These are phyloP conservation scores for Chloroceryle aenea DNA, from an alignment of 2,113 vertebrate genomes.

Conservation along the genomic window DNA sequence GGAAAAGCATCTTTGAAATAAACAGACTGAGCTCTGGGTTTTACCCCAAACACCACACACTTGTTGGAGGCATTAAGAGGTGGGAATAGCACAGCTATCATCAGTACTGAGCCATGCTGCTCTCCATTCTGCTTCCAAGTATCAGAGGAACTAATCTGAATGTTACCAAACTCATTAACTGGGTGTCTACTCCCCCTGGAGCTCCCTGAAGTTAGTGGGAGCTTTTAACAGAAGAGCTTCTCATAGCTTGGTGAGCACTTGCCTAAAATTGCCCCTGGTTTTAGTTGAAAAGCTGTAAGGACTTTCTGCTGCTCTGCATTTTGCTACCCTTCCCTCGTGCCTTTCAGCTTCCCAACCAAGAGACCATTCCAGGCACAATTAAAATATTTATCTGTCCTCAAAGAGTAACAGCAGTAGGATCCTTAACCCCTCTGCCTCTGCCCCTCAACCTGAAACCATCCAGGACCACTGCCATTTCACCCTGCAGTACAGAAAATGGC, in stretches of 20 bases:
- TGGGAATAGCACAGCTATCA: neutral
- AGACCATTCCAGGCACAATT: neutral
- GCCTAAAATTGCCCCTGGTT: neutral
- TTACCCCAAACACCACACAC: neutral
- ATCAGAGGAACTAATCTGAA: neutral
- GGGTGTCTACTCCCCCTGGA: neutral
- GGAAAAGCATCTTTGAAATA: neutral
- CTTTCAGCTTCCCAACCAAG: neutral
- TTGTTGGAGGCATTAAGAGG: neutral
- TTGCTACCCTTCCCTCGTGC: neutral
- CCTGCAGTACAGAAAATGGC: neutral
- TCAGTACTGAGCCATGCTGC: neutral
- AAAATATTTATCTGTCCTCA: neutral
- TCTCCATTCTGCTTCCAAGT: neutral
- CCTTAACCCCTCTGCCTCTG: neutral
- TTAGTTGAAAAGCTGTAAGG: neutral
- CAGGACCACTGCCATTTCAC: neutral
- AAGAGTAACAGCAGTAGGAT: neutral
- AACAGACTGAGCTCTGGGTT: neutral
- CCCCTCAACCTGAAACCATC: neutral
- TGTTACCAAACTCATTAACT: neutral
- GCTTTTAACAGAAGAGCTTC: neutral
- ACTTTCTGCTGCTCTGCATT: neutral
- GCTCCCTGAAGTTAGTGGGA: neutral
- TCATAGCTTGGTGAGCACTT: neutral